Conservation (phyloP, 2,113 vertebrate species). For the Ictidomys tridecemlineatus region DNA sequence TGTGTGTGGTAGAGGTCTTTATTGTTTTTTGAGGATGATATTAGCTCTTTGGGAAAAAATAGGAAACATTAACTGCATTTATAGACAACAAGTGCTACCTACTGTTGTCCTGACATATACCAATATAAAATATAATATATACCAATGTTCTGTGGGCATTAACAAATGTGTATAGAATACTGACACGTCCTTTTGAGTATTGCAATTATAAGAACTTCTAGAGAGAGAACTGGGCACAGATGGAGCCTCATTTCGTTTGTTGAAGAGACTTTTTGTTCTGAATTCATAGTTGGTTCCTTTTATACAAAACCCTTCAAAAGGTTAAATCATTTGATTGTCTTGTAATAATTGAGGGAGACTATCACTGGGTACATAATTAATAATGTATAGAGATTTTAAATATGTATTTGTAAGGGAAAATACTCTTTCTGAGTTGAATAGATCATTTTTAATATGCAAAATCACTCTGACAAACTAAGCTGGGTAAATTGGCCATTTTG, state of each 20-base stretch:
- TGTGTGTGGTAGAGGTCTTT: background rate
- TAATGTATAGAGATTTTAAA: background rate
- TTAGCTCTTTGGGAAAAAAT: background rate
- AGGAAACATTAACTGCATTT: background rate
- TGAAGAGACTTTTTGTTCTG: background rate
- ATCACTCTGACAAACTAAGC: background rate
- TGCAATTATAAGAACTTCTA: background rate
- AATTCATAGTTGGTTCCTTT: background rate
- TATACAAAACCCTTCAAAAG: background rate
- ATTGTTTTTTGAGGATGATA: background rate
- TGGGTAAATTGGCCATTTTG: background rate
- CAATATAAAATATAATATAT: background rate
- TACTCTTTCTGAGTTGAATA: constrained; percentile 30
- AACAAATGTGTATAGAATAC: background rate
- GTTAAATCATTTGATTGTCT: constrained; percentile 33
- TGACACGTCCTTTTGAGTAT: background rate
- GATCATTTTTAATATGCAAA: constrained; percentile 46
- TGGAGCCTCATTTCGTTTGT: background rate
- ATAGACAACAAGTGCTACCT: background rate
- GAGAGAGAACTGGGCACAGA: background rate
- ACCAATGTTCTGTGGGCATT: background rate
- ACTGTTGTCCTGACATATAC: background rate
- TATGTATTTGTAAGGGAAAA: constrained; percentile 2
- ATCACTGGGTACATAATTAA: constrained; percentile 12
- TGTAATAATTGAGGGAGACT: background rate